Base-by-base conservation (phyloP, 2,113 vertebrate species). In the Carlito syrichta region DNA sequence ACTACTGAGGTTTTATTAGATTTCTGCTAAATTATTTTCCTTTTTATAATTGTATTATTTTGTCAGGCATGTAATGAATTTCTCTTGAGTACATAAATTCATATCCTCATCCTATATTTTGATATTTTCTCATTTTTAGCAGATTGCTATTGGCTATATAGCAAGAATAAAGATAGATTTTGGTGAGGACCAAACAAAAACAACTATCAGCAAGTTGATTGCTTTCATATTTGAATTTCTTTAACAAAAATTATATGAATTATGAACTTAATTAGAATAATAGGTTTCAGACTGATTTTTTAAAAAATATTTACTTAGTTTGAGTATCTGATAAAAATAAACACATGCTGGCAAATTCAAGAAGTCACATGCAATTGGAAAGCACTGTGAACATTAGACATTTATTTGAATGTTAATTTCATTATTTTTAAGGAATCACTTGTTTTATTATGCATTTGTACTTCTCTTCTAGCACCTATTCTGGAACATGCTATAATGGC, bases 21-120 rank as follows among this genome's bases (percentile, higher is more conserved):
- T 94, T 95, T 96, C 58, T 81, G 68, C 35, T 96, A 94, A 94
- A 86, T 95, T 92, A 94, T 91, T 97, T 95, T 95, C 58, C 38
- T 91, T 93, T 94, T 63, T 40, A 95, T 94, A 93, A 93, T 71
- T 91, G 81, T n/a, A 71, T 77, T 96, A 30, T 66, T 93, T 94
- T 86, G 52, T 71, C 81, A 93, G 85, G 85, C 66, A 85, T 76
- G 76, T 63, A 50, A 56, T 89, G 58, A 90, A 96, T 97, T 93
- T 73, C 89, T 85, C 71, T 7, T 73, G 73, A 91, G 86, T 66
- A 60, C 89, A 40, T 81, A 71, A 66, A 92, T 94, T 91, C 58
- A 94, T 69, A 81, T 81, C 6, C 32, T 94, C 3, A 58, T 92
- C 52, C 23, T n/a, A 85, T 35, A 86, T 58, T 96, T 84, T 90